Evolutionary conservation across 2,113 vertebrate genomes (phyloP).

Genomic region (Microcebus tavaratra): DNA sequence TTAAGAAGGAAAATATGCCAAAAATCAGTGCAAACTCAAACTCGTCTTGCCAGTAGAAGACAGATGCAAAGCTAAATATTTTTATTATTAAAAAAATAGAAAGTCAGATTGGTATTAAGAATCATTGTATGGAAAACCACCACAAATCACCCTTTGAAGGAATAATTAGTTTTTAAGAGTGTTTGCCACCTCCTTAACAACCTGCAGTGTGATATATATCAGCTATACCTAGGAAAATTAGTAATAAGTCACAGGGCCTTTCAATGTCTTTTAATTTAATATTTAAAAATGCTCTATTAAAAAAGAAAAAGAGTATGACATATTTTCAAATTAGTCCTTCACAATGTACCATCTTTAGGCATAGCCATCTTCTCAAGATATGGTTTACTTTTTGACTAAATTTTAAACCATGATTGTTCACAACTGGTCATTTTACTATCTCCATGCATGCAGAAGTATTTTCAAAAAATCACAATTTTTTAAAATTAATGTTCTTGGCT

Average conservation of each 20-base stretch:
- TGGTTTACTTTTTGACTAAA: neutral
- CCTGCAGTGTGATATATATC: neutral
- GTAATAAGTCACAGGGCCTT: neutral
- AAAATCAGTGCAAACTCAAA: neutral
- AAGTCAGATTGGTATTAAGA: conserved; percentile 9
- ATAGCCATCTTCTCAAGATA: neutral
- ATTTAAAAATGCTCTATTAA: neutral
- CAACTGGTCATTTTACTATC: neutral
- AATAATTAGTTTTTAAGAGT: conserved; percentile 15
- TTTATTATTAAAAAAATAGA: conserved; percentile 15
- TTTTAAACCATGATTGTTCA: neutral
- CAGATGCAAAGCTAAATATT: conserved; percentile 52
- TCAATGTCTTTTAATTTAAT: neutral
- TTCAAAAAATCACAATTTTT: neutral
- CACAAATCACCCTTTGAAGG: conserved; percentile 29
- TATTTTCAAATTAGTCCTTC: neutral
- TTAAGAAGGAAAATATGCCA: conserved; percentile 38
- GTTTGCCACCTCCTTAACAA: neutral
- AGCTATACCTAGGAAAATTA: neutral
- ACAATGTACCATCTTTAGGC: neutral
- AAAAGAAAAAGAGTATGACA: neutral
- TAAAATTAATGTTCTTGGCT: neutral
- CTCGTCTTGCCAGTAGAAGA: conserved; percentile 34
- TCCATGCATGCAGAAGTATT: neutral
- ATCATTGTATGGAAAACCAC: neutral